Conservation (phyloP, 2,888 invertebrate species). For the Phorcus lineatus region DNA sequence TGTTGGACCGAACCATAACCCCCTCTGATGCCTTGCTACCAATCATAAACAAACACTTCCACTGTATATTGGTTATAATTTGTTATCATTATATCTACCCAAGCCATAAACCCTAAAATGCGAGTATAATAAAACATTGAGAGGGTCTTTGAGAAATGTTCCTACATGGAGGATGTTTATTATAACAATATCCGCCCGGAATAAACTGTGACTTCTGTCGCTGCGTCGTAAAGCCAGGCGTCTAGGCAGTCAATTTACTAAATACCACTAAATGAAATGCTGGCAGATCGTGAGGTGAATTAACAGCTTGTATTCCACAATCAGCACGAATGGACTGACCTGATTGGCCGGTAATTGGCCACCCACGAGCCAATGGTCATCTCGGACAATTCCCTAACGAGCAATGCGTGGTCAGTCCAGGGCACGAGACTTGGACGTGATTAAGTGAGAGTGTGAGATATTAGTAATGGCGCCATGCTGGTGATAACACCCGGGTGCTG, state of each 20-base stretch:
- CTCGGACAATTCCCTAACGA: background rate
- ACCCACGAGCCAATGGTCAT: background rate
- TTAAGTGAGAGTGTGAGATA: too few relatives aligned
- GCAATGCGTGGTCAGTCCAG: background rate
- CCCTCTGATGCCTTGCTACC: too few relatives aligned
- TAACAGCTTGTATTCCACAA: background rate
- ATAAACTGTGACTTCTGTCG: too few relatives aligned
- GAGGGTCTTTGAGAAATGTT: background rate
- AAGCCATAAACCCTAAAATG: background rate
- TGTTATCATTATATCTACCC: background rate
- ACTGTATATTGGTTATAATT: background rate
- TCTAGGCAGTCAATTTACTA: background rate
- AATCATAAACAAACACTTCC: too few relatives aligned
- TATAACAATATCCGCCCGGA: too few relatives aligned
- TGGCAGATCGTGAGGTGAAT: background rate
- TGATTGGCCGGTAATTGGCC: slow-evolving; percentile 8
- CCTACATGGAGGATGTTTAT: too few relatives aligned
- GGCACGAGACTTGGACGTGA: too few relatives aligned
- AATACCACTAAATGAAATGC: background rate
- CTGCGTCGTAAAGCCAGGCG: too few relatives aligned
- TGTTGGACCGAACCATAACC: too few relatives aligned
- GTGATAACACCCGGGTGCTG: too few relatives aligned
- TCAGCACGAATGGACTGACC: background rate
- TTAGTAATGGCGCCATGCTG: too few relatives aligned
- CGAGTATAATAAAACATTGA: background rate